Base-by-base conservation (phyloP, 2,113 vertebrate species). In the Strix uralensis region DNA sequence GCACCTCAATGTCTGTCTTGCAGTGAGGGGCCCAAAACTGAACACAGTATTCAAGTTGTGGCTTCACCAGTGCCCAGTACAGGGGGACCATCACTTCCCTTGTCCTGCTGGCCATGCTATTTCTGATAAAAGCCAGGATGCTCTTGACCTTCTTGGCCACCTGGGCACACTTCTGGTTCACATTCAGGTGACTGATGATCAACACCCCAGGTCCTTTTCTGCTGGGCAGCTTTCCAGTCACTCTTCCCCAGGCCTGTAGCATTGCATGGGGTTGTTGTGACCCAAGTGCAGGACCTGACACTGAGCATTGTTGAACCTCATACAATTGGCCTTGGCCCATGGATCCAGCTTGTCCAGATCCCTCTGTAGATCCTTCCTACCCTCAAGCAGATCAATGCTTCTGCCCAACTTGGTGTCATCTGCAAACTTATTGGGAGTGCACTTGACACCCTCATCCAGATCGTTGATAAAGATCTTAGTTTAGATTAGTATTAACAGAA, bases 311-410 rank as follows among this genome's bases (percentile, higher is more conserved):
- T 17, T 38, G 47, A 22, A 52, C 25, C 19, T 23, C 25, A 7
- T 10, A 11, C 36, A 27, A 0, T 2, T 71, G 55, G 30, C 30
- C 57, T 52, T 0, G 0, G 30, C 36, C 11, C 14, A 40, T 17
- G 0, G 4, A 32, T 74, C 27, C 30, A 42, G 20, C 51, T 51
- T 51, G 52, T 36, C 21, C 59, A 66, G 59, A 12, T 36, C 30
- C 59, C 30, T 42, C 42, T 66, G 69, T 1, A 49, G 21, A 58
- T 9, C 38, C 22, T 57, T 30, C 11, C 40, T 22, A 3, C 18
- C 22, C 18, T 72, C 22, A 3, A 66, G 26, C 21, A 66, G 44
- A 66, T 36, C 30, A 51, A 36, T 1, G 5, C 21, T 78, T 10
- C 38, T 1, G 1, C 8, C 11, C 10, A 46, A 9, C 17, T 72